Evolutionary conservation across 2,888 invertebrate species (phyloP).

Genomic region (Callyntrura guangdongensis): DNA sequence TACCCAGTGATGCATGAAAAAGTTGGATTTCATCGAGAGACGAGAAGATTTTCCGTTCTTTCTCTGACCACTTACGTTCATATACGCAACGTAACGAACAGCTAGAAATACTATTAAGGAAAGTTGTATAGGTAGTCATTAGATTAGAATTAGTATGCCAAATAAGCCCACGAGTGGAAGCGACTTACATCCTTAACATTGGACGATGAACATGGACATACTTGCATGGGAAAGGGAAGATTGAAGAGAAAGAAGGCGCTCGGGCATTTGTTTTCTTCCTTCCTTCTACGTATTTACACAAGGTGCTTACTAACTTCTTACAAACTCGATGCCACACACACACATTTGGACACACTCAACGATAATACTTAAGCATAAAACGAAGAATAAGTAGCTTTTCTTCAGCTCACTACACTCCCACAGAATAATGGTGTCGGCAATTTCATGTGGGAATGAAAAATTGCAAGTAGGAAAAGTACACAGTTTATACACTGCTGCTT

Average conservation of each 20-base stretch:
- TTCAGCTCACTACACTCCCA: background rate
- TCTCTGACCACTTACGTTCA: background rate
- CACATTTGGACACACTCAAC: background rate
- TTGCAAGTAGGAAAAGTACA: background rate
- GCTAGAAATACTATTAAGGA: too few relatives aligned
- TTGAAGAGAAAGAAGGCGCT: background rate
- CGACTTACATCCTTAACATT: too few relatives aligned
- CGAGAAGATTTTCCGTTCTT: background rate
- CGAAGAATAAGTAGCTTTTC: slow-evolving; percentile 29
- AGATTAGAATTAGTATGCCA: slow-evolving; percentile 34
- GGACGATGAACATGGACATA: too few relatives aligned
- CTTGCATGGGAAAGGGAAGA: background rate
- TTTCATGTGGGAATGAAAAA: slow-evolving; percentile 5
- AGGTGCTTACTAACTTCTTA: too few relatives aligned
- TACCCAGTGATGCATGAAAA: background rate
- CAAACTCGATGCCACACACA: background rate
- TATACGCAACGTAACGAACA: background rate
- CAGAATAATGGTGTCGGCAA: background rate
- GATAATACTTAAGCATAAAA: slow-evolving; percentile 24
- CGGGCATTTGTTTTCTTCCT: slow-evolving; percentile 26
- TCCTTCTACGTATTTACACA: slow-evolving; percentile 15
- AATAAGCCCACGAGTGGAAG: background rate
- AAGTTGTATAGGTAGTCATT: background rate
- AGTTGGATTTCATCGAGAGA: slow-evolving; percentile 4
- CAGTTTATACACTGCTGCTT: too few relatives aligned